Evolutionary conservation across 2,888 invertebrate genomes (phyloP).

Genomic region (Agonopterix alstromeriana): DNA sequence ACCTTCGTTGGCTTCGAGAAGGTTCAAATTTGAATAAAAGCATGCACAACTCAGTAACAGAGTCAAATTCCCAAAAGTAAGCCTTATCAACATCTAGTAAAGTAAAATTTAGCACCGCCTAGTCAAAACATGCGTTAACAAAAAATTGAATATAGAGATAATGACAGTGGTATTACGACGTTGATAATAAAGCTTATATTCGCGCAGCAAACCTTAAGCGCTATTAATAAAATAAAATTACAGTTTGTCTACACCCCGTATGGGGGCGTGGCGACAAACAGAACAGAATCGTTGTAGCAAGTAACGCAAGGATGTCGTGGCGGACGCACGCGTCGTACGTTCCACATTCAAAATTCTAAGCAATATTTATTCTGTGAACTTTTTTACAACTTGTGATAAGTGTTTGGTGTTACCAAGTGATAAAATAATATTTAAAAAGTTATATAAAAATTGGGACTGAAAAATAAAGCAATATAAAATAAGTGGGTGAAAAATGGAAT

Average conservation of each 20-base stretch:
- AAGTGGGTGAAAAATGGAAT: constrained; percentile 38
- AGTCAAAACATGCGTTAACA: too few species aligned
- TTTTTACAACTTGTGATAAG: not conserved
- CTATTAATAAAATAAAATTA: constrained; percentile 63
- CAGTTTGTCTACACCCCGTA: constrained; percentile 64
- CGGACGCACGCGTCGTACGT: constrained; percentile 37
- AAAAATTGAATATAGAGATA: too few species aligned
- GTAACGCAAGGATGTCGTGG: constrained; percentile 42
- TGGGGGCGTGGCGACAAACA: constrained; percentile 54
- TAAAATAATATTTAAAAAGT: not conserved
- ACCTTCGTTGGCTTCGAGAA: constrained; percentile 6
- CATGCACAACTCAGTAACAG: too few species aligned
- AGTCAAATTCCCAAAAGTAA: not conserved
- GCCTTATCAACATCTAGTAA: not conserved
- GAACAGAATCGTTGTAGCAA: constrained; percentile 26
- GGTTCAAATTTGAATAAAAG: too few species aligned
- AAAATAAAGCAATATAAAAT: not conserved
- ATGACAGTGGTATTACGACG: constrained; percentile 30
- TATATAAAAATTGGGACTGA: not conserved
- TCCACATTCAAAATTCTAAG: constrained; percentile 15
- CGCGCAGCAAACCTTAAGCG: constrained; percentile 34
- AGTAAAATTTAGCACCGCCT: too few species aligned
- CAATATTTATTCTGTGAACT: constrained; percentile 12
- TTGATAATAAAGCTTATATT: constrained; percentile 63
- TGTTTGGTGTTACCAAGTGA: not conserved